Conservation (phyloP, 37 sponge, comb jelly and placozoan species). For the Spongilla lacustris region DNA sequence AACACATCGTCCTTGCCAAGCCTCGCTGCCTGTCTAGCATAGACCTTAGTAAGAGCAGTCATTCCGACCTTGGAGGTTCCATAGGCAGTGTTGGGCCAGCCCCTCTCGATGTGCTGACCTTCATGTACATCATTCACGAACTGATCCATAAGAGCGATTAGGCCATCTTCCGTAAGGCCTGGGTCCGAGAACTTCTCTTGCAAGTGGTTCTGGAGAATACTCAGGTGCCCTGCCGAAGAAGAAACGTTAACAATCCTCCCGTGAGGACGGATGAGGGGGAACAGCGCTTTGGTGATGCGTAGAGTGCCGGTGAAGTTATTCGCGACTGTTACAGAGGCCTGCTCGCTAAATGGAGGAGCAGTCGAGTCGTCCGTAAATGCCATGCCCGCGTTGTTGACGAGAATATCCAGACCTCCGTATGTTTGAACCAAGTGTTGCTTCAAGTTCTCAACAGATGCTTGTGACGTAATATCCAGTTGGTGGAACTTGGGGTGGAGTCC, state of each 20-base stretch:
- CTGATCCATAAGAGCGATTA: slow-evolving; percentile 71
- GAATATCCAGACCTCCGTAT: slow-evolving; percentile 86
- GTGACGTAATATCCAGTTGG: slow-evolving; percentile 82
- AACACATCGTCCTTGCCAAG: slow-evolving; percentile 62
- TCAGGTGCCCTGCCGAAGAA: slow-evolving; percentile 46
- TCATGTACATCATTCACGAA: slow-evolving; percentile 68
- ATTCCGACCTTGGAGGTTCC: slow-evolving; percentile 51
- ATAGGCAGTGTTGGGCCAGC: slow-evolving; percentile 76
- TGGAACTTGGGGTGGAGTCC: slow-evolving; percentile 78
- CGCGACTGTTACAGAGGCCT: slow-evolving; percentile 67
- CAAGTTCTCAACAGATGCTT: slow-evolving; percentile 56
- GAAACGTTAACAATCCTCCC: slow-evolving; percentile 82
- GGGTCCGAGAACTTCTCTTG: slow-evolving; percentile 57
- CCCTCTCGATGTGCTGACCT: slow-evolving; percentile 46
- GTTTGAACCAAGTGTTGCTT: slow-evolving; percentile 40
- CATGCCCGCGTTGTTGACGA: slow-evolving; percentile 90
- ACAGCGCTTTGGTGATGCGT: slow-evolving; percentile 55
- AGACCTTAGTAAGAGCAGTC: slow-evolving; percentile 20
- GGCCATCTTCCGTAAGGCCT: slow-evolving; percentile 60
- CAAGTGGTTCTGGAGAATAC: slow-evolving; percentile 8
- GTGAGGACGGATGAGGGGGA: slow-evolving; percentile 74
- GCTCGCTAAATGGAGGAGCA: slow-evolving; percentile 66
- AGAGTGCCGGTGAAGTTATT: slow-evolving; percentile 88
- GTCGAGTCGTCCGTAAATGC: slow-evolving; percentile 66
- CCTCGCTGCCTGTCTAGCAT: slow-evolving; percentile 21